Evolutionary conservation across 2,797 vertebrate species (phyloP).

Genomic region (Parauchenoglanis ngamensis): DNA sequence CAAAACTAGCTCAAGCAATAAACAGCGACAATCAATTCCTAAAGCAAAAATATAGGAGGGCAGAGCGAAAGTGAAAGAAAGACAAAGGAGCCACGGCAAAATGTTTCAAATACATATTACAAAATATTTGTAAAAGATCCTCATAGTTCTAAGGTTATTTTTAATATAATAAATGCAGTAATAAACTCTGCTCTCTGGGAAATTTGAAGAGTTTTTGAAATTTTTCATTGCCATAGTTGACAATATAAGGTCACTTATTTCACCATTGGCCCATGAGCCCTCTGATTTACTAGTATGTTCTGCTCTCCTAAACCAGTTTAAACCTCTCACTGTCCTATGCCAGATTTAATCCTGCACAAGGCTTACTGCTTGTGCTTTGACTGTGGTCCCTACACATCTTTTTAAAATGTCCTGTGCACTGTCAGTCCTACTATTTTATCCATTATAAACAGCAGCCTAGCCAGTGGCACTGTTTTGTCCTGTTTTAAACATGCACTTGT

Average conservation of each 20-base stretch:
- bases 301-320: neutral
- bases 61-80: neutral
- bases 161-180: neutral
- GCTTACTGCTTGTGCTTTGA: neutral
- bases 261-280: neutral
- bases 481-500: constrained; percentile 9
- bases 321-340: neutral
- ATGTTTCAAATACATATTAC: neutral
- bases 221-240: neutral
- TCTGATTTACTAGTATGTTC: neutral
- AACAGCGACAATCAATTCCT: neutral
- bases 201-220: neutral
- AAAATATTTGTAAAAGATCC: neutral
- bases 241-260: neutral
- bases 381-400: neutral
- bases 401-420: neutral
- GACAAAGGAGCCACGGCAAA: neutral
- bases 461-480: constrained; percentile 1
- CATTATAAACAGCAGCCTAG: constrained; percentile 12
- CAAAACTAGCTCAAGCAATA: neutral
- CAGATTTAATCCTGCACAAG: neutral
- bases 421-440: neutral
- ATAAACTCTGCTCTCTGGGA: neutral
- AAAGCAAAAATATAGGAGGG: no score
- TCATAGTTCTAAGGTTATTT: neutral